Base-by-base conservation (phyloP, 2,113 vertebrate species). In the Neolamprologus ventralis region DNA sequence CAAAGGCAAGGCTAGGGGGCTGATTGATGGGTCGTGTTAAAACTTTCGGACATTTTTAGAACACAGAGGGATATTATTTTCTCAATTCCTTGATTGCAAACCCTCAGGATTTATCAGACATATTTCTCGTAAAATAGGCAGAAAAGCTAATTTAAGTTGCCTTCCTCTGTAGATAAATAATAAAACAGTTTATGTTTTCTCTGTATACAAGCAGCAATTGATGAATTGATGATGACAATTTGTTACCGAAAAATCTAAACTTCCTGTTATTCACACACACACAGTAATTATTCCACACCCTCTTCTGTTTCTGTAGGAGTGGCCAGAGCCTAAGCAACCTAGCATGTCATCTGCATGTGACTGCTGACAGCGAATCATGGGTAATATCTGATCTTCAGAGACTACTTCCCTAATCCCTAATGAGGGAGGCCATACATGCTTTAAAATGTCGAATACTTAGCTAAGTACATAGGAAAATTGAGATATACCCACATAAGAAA, bases 281-380 rank as follows among this genome's bases (percentile, higher is more conserved):
- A 17, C 33, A 40, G 35, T 68, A 71, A 71, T 16, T 45, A 73
- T 68, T 68, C 7, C 11, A 12, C 35, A 23, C 11, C 4, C 17
- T 13, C 14, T 21, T 49, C 4, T 90, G 37, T 89, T 79, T 75
- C 81, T 54, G 86, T 94, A 99, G 99, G 99, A 99, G 98, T 7
- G 99, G 98, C 68, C 98, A 96, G 87, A 98, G 97, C 93, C 95
- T 97, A 83, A 99, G 98, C 94, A 98, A 98, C 83, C 98, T 98
- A 1, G 97, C 99, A 82, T 99, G 99, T 82, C 98, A 98, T 54
- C 96, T 99, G 57, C 98, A 99, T 31, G 98, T 99, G 93, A 97
- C 97, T 0, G 98, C 97, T 71, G 96, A 97, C 80, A 97, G 97
- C 60, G 98, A 99, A 17, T 99, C 98, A 3, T 99, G 98, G 99